Evolutionary conservation across 2,888 invertebrate genomes (phyloP).

Genomic region (Drymonia ruficornis): DNA sequence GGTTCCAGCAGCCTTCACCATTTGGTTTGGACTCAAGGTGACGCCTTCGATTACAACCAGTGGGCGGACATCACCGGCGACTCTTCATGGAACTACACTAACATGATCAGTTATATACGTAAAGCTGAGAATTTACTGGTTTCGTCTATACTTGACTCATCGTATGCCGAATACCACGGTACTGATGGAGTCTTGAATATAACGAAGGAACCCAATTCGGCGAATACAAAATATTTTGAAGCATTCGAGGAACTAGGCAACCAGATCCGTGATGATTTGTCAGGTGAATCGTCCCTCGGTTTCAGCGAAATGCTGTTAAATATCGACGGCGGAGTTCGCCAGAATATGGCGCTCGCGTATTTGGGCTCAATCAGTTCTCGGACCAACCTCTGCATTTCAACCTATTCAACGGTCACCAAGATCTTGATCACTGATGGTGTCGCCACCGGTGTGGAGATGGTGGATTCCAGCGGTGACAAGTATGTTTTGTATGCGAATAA

Average conservation of each 20-base stretch:
- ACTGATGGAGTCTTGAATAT: slow-evolving; percentile 29
- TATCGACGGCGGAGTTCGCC: slow-evolving; percentile 12
- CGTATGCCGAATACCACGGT: slow-evolving; percentile 21
- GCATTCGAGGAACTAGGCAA: slow-evolving; percentile 27
- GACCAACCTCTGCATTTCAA: neutral
- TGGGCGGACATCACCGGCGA: slow-evolving; percentile 16
- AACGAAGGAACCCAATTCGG: slow-evolving; percentile 14
- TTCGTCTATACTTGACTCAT: slow-evolving; percentile 10
- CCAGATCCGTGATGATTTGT: slow-evolving; percentile 25
- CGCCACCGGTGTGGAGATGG: slow-evolving; percentile 20
- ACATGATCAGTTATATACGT: slow-evolving; percentile 13
- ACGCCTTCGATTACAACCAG: slow-evolving; percentile 4
- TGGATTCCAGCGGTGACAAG: slow-evolving; percentile 5
- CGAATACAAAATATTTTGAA: slow-evolving; percentile 17
- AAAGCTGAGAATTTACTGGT: slow-evolving; percentile 23
- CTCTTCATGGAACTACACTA: slow-evolving; percentile 10
- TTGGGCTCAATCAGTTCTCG: neutral
- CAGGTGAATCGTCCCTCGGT: slow-evolving; percentile 31
- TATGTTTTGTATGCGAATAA: slow-evolving; percentile 16
- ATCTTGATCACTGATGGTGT: neutral
- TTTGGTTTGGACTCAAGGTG: slow-evolving; percentile 3
- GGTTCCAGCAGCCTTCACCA: slow-evolving; percentile 13
- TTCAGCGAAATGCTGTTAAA: slow-evolving; percentile 35
- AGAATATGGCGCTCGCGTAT: neutral
- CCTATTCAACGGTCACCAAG: neutral